Conservation (phyloP, 1,140 invertebrate species). For the Melitaea cinxia region DNA sequence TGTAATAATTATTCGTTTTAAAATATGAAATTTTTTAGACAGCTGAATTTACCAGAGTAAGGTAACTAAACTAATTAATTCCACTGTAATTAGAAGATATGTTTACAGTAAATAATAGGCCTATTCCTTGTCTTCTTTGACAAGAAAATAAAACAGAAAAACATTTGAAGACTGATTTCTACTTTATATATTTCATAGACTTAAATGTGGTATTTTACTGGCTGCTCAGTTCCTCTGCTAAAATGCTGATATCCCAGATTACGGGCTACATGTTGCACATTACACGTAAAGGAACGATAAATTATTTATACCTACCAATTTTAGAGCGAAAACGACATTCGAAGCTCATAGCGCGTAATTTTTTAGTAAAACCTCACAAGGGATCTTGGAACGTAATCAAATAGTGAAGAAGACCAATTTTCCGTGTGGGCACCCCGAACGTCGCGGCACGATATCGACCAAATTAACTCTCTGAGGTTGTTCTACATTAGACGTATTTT, state of each 20-base stretch:
- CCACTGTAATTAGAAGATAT: too few relatives aligned
- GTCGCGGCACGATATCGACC: constrained; percentile 53
- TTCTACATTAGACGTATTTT: constrained; percentile 37
- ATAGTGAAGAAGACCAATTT: constrained; percentile 69
- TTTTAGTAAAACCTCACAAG: constrained; percentile 49
- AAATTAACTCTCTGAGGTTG: constrained; percentile 61
- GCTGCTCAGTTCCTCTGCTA: neutral
- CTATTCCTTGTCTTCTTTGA: too few relatives aligned
- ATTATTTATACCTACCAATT: constrained; percentile 29
- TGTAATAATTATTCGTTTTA: too few relatives aligned
- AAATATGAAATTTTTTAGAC: too few relatives aligned
- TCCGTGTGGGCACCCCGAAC: constrained; percentile 63
- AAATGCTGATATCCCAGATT: neutral
- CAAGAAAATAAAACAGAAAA: too few relatives aligned
- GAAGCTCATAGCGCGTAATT: constrained; percentile 42
- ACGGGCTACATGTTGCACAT: neutral
- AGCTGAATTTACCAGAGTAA: too few relatives aligned
- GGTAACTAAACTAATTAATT: too few relatives aligned
- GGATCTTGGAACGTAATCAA: constrained; percentile 69
- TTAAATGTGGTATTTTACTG: neutral
- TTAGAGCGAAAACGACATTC: constrained; percentile 35
- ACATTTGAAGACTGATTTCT: neutral
- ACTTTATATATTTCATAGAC: neutral
- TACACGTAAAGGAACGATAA: neutral
- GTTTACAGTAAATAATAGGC: too few relatives aligned